Evolutionary conservation across 2,113 vertebrate species (phyloP).

Genomic region (Bambusicola thoracicus): DNA sequence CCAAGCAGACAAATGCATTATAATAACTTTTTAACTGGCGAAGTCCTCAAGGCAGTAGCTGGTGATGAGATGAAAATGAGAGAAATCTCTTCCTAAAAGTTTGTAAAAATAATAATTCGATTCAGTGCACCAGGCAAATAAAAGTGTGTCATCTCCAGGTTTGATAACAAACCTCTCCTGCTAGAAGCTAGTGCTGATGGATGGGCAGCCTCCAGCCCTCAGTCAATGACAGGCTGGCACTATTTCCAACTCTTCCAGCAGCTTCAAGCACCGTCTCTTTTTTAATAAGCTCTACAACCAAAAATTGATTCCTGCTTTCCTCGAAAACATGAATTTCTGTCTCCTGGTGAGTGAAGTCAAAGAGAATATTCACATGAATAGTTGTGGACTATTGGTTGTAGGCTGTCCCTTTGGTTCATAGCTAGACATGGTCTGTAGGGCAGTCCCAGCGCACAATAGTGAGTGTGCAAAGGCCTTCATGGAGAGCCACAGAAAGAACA

Average conservation of each 20-base stretch:
- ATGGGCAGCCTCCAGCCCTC: neutral
- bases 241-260: neutral
- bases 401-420: neutral
- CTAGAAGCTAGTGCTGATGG: neutral
- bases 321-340: neutral
- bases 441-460: neutral
- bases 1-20: neutral
- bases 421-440: neutral
- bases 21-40: neutral
- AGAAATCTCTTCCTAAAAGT: neutral
- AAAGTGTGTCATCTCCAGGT: neutral
- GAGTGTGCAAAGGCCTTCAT: neutral
- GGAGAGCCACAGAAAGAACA: neutral
- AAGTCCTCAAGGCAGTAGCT: neutral
- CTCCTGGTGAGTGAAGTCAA: neutral
- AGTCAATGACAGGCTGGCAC: neutral
- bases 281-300: neutral
- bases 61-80: neutral
- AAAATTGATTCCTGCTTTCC: neutral
- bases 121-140: neutral
- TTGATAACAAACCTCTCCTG: neutral
- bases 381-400: too few relatives aligned
- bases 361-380: neutral
- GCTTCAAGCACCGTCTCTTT: neutral
- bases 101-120: neutral